Evolutionary conservation across 2,797 vertebrate species (phyloP).

Genomic region (Arnoldichthys spilopterus): DNA sequence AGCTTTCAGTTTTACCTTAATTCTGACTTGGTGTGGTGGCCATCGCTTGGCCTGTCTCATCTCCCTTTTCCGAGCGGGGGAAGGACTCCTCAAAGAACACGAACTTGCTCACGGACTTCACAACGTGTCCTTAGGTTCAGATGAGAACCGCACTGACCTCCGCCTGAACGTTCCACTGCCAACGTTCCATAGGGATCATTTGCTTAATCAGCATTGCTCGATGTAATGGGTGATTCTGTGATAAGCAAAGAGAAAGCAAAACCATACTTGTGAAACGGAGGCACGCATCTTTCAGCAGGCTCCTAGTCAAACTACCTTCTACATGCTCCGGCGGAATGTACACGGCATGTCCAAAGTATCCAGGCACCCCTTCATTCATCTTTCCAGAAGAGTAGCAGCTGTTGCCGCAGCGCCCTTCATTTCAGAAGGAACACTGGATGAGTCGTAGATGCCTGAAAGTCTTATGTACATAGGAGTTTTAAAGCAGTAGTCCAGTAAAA

Average conservation of each 20-base stretch:
- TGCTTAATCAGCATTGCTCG: not conserved
- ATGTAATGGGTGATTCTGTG: not conserved
- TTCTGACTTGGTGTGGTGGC: not conserved
- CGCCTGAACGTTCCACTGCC: conserved; percentile 37
- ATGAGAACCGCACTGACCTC: conserved; percentile 21
- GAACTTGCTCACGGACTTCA: conserved; percentile 14
- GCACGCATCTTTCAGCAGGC: not conserved
- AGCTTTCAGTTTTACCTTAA: not conserved
- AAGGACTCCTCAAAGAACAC: conserved; percentile 36
- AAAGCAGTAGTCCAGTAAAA: too few species aligned
- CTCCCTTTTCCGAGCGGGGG: not conserved
- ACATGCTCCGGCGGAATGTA: not conserved
- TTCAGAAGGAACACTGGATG: too few species aligned
- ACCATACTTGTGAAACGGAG: not conserved
- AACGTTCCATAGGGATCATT: too few species aligned
- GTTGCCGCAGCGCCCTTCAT: too few species aligned
- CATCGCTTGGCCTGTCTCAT: not conserved
- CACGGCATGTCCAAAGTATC: not conserved
- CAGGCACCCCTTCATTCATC: not conserved
- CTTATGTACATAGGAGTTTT: too few species aligned
- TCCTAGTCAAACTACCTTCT: not conserved
- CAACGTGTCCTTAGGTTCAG: conserved; percentile 3
- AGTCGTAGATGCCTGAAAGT: too few species aligned
- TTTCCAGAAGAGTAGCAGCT: too few species aligned
- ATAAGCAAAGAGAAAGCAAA: not conserved